These are phyloP conservation scores for Pituophis catenifer DNA, from an alignment of 2,113 vertebrate species.

Conservation along the genomic window DNA sequence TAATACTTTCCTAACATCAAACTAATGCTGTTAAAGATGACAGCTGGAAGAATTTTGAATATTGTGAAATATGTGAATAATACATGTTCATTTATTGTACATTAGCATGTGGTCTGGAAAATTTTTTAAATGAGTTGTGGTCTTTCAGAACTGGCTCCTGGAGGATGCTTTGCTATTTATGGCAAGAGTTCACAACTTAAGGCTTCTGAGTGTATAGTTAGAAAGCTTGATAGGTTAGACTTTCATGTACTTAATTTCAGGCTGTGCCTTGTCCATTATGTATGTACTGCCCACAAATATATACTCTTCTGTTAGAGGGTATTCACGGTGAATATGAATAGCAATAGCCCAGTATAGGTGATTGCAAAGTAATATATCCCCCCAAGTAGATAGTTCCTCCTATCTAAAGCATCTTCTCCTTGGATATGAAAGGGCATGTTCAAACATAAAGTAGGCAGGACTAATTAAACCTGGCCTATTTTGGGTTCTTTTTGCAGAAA, in stretches of 20 bases:
- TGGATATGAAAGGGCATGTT: background rate
- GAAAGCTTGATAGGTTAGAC: too few relatives aligned
- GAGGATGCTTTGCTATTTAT: background rate
- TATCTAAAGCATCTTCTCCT: background rate
- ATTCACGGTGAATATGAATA: background rate
- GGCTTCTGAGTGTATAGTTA: background rate
- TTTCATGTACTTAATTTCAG: background rate
- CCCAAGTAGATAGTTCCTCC: background rate
- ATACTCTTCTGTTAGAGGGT: background rate
- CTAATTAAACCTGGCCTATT: background rate
- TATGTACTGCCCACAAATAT: background rate
- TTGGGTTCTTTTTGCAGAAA: background rate
- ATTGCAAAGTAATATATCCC: background rate
- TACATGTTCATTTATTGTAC: background rate
- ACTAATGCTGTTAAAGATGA: background rate
- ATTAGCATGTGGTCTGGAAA: background rate
- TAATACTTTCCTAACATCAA: background rate
- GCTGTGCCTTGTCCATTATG: background rate
- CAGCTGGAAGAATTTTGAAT: background rate
- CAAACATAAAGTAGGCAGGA: background rate
- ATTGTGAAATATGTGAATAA: background rate
- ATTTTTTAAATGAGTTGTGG: background rate
- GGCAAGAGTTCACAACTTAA: background rate
- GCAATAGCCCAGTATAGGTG: background rate
- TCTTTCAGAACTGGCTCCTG: background rate